Evolutionary conservation across 2,797 vertebrate species (phyloP), one percentile per base, ranked within the genome.

Genomic region (Toxotes lorentzi): DNA sequence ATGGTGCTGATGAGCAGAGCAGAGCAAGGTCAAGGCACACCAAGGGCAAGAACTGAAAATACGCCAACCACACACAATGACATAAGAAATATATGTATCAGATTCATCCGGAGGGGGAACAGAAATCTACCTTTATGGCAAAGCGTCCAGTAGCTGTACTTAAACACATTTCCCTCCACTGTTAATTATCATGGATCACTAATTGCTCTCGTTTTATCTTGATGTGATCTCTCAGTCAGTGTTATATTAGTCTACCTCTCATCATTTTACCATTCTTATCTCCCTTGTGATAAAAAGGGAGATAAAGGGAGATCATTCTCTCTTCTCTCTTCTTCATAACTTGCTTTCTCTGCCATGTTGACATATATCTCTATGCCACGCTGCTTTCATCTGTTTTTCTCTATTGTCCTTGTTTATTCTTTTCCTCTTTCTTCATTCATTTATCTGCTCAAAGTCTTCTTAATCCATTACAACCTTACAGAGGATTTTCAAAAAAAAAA

Each of bases 1-100:
- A 34, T 43, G 62, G 54, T 48, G 48, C 63, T 76, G 79, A 82
- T 70, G 73, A 84, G 66, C 75, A 57, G 71, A 11, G 54, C 61
- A 16, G 17, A 14, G 32, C 32, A 41, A 66, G 74, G 81, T 81
- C 57, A 75, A 67, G 47, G 32, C 38, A 51, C 27, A 57, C 59
- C 48, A 13, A 54, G 58, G 77, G 84, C 76, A 50, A 65, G 27
- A 64, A 67, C 8, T 5, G 45, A 61, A 56, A 58, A 67, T 6
- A 75, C 2, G 63, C 23, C 3, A 47, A 58, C 54, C 23, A 57
- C 16, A 32, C 27, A 65, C 40, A 30, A 14, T 50, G 54, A 54
- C 30, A 32, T 3, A 12, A 60, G 4, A 50, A 65, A 57, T 60
- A n/a, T 7, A n/a, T 24, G n/a, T 6, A 24, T 54, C 51, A 7